Base-by-base conservation (phyloP, 1,140 invertebrate species). In the Drosophila willistoni region DNA sequence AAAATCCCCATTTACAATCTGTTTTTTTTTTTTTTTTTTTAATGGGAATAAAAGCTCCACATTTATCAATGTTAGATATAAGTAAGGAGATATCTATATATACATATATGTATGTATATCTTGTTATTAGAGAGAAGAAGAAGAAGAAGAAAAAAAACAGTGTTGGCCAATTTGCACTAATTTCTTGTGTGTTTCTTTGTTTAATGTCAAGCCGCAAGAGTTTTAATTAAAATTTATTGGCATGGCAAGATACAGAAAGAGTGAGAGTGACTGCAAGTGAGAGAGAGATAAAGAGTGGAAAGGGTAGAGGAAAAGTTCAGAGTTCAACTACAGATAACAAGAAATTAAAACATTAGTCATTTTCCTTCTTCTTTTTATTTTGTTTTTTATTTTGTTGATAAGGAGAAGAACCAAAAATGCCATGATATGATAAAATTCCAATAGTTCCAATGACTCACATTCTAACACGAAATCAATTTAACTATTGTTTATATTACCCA, bases 171-270 rank as follows among this genome's bases (percentile, higher is more conserved):
- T 22, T 22, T 22, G 44, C 44, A 19, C 17, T 51, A 22, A 51
- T 51, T 51, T 51, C 3, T 22, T 51, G 14, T 47, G 3, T 51
- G 22, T 51, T 51, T 51, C 17, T 51, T 51, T 51, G 19, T 51
- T 51, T 51, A 51, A 51, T 22, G 44, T 51, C 44, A 13, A 9
- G 17, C 44, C 44, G 44, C 44, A 51, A 51, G 44, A 51, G 44
- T 51, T 51, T 51, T 51, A 51, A 51, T 51, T 51, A 51, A 51
- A 51, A 22, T 51, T 51, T 51, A 51, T 51, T 51, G 4, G 44
- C 2, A 5, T 22, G 22, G 39, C 36, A 56, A 42, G 36, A 7
- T 19, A 39, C 17, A 1, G 17, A 51, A 1, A 22, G 9, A 42
- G 36, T 4, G 33, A 13, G 44, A 19, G 22, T 25, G 44, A 36